Evolutionary conservation across 2,888 invertebrate genomes (phyloP).

Genomic region (Euclidia mi): DNA sequence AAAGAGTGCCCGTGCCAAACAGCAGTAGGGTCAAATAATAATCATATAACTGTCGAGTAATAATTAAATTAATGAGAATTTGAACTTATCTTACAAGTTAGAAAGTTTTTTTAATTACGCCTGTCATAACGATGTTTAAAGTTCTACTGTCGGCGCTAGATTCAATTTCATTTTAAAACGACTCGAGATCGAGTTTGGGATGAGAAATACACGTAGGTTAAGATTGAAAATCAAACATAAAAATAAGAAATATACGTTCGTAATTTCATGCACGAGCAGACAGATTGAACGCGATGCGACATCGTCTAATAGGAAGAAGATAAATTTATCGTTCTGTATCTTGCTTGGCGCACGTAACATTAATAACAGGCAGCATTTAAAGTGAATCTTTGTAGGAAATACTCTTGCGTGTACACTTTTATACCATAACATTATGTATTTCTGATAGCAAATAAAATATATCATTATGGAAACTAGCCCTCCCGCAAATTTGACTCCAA

Average conservation of each 20-base stretch:
- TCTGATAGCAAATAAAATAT: too few species aligned
- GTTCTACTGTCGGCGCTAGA: too few species aligned
- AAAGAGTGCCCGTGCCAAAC: slow-evolving; percentile 43
- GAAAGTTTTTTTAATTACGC: too few species aligned
- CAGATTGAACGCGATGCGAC: slow-evolving; percentile 48
- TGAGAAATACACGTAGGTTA: background rate
- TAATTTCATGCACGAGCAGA: slow-evolving; percentile 51
- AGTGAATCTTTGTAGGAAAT: slow-evolving; percentile 12
- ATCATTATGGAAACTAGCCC: too few species aligned
- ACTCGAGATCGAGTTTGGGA: slow-evolving; percentile 7
- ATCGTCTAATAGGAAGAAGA: slow-evolving; percentile 50
- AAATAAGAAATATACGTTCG: slow-evolving; percentile 22
- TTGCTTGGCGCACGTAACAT: slow-evolving; percentile 29
- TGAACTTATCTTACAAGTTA: too few species aligned
- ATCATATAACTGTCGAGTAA: background rate
- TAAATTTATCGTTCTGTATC: slow-evolving; percentile 42
- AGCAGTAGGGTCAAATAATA: slow-evolving; percentile 28
- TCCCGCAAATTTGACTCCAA: too few species aligned
- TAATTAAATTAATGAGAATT: background rate
- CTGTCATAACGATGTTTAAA: too few species aligned
- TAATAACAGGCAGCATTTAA: slow-evolving; percentile 33
- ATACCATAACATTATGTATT: too few species aligned
- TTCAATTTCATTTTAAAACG: slow-evolving; percentile 10
- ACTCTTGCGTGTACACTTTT: too few species aligned
- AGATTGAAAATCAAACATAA: slow-evolving; percentile 5